Base-by-base conservation (phyloP, 2,113 vertebrate species). In the Todiramphus chloris region DNA sequence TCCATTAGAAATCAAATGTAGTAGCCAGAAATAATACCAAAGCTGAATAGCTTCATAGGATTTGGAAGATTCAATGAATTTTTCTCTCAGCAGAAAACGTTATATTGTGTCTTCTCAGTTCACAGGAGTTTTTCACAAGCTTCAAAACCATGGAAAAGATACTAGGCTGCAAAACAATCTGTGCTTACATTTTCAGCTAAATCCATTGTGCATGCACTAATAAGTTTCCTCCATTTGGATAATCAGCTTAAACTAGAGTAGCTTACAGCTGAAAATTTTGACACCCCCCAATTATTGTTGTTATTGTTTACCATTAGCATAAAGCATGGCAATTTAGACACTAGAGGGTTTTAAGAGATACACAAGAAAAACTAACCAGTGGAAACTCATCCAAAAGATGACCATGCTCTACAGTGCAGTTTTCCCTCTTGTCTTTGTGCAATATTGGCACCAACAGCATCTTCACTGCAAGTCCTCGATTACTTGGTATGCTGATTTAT, bases 1-100 rank as follows among this genome's bases (percentile, higher is more conserved):
- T 77, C 58, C 66, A 75, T 21, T 27, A 87, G 87, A 87, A 91
- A 79, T 87, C 74, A 95, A 85, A 85, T 7, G 21, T 46, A 56
- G 48, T 27, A 89, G 33, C 43, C 83, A 91, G 58, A 87, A 87
- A 91, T 43, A 92, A 90, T 69, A 75, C 11, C 10, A 37, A 75
- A 78, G 21, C 35, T 82, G 53, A 91, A 21, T 48, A 53, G 18
- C 48, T 91, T 89, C 39, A 16, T 15, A 48, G 53, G 10, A 60
- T 62, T 89, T 85, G 74, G 94, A 79, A 35, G 46, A 48, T 82
- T 75, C 53, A 60, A 48, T 58, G 7, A 11, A 44, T 82, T 94
- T 89, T 93, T 72, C 2, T 94, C 59, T 84, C 35, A 93, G 19
- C 56, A 91, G 69, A 89, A 18, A 78, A 28, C 3, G 56, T 15